Conservation (phyloP, 2,888 invertebrate species). For the Leptopilina myrica region DNA sequence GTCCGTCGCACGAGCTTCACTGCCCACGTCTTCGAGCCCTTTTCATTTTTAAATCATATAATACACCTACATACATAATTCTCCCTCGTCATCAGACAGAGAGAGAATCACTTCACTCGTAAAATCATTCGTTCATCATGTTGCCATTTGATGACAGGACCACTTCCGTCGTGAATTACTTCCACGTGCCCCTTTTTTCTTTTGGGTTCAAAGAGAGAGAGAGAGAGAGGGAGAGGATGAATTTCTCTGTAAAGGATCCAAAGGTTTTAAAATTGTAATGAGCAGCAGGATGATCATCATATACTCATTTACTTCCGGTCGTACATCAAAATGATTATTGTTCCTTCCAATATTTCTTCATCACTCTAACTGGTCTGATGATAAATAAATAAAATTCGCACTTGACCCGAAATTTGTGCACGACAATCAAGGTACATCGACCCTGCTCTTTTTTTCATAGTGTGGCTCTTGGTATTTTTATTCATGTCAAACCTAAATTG, state of each 20-base stretch:
- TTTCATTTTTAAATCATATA: conserved; percentile 66
- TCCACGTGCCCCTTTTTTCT: conserved; percentile 16
- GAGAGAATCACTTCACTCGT: conserved; percentile 9
- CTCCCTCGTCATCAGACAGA: conserved; percentile 43
- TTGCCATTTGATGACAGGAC: conserved; percentile 67
- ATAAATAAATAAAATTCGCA: neutral
- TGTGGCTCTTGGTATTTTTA: too few species aligned
- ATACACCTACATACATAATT: conserved; percentile 59
- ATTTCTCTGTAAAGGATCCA: neutral
- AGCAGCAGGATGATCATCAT: neutral
- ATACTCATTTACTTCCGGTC: conserved; percentile 32
- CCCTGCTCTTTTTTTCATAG: neutral
- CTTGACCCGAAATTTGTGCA: conserved; percentile 14
- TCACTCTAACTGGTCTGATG: neutral
- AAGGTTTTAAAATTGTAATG: neutral
- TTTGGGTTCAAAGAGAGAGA: too few species aligned
- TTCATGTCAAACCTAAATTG: too few species aligned
- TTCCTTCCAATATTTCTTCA: conserved; percentile 13
- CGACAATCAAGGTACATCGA: neutral
- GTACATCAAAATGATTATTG: conserved; percentile 5
- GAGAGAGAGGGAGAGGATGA: neutral
- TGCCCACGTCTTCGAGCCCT: conserved; percentile 63
- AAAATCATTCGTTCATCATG: conserved; percentile 61
- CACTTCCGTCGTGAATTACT: conserved; percentile 62
- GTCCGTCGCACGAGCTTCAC: conserved; percentile 59